Evolutionary conservation across 2,113 vertebrate species (phyloP).

Genomic region (Dendropsophus ebraccatus): DNA sequence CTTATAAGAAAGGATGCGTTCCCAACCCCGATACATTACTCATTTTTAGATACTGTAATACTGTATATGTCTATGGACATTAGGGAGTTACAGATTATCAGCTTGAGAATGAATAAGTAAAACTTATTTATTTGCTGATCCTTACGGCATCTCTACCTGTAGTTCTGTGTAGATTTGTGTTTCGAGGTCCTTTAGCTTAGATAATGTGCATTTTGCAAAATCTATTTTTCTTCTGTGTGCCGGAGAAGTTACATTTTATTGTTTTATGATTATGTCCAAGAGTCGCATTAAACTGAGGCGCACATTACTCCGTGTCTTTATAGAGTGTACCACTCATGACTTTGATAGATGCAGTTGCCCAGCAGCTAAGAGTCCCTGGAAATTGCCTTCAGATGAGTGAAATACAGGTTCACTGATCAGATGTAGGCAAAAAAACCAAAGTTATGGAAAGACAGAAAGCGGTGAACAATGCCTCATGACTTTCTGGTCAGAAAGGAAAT

Average conservation of each 20-base stretch:
- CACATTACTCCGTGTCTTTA: constrained; percentile 10
- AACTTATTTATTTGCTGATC: too few species aligned
- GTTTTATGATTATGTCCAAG: constrained; percentile 20
- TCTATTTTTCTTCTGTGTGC: not conserved
- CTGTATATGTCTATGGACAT: too few species aligned
- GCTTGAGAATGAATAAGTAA: too few species aligned
- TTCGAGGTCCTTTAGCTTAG: not conserved
- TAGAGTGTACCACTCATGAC: constrained; percentile 14
- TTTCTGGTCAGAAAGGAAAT: constrained; percentile 48
- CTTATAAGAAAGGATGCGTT: too few species aligned
- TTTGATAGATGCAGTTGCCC: constrained; percentile 9
- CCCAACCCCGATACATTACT: too few species aligned
- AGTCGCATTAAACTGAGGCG: not conserved
- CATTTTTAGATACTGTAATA: too few species aligned
- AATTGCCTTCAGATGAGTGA: not conserved
- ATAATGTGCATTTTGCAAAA: not conserved
- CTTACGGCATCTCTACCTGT: too few species aligned
- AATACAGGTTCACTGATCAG: constrained; percentile 23
- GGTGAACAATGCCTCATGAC: constrained; percentile 19
- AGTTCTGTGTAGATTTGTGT: not conserved
- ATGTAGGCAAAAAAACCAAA: not conserved
- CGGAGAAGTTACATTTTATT: constrained; percentile 1
- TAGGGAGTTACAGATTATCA: too few species aligned
- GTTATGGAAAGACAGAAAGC: constrained; percentile 13
- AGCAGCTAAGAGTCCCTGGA: constrained; percentile 8